Evolutionary conservation across 2,113 vertebrate genomes (phyloP).

Genomic region (Malurus cyaneus): DNA sequence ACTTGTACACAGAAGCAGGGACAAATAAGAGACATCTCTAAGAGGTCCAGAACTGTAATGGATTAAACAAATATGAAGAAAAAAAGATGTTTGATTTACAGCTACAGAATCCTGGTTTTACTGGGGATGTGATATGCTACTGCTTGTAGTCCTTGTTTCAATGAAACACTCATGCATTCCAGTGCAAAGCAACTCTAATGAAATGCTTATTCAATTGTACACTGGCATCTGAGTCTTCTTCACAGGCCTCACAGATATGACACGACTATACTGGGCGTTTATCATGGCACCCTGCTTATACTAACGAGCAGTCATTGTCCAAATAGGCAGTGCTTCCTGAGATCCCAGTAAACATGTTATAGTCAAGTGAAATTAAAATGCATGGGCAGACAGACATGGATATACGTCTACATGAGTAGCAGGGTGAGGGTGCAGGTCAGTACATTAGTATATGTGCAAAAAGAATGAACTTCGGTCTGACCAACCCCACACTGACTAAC

Average conservation of each 20-base stretch:
- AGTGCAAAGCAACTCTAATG: background rate
- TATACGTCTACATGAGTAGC: too few relatives aligned
- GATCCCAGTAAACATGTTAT: too few relatives aligned
- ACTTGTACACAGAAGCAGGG: background rate
- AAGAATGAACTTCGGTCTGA: too few relatives aligned
- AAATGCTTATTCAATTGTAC: background rate
- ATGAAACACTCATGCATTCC: background rate
- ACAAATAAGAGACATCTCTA: background rate
- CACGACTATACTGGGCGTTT: too few relatives aligned
- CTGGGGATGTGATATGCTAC: background rate
- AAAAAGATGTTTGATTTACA: background rate
- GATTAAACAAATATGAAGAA: background rate
- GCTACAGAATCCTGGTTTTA: background rate
- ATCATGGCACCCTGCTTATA: too few relatives aligned
- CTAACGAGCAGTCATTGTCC: too few relatives aligned
- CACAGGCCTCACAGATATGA: background rate
- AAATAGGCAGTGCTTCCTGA: too few relatives aligned
- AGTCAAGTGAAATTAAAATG: too few relatives aligned
- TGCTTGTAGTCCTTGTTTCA: background rate
- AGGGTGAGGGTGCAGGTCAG: too few relatives aligned
- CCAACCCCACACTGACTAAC: too few relatives aligned
- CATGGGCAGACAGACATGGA: too few relatives aligned
- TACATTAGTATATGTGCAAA: too few relatives aligned
- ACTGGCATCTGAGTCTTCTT: background rate
- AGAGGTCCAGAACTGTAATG: background rate